Evolutionary conservation across 2,113 vertebrate genomes (phyloP), one percentile per base, ranked within the genome.

Genomic region (Suncus etruscus): DNA sequence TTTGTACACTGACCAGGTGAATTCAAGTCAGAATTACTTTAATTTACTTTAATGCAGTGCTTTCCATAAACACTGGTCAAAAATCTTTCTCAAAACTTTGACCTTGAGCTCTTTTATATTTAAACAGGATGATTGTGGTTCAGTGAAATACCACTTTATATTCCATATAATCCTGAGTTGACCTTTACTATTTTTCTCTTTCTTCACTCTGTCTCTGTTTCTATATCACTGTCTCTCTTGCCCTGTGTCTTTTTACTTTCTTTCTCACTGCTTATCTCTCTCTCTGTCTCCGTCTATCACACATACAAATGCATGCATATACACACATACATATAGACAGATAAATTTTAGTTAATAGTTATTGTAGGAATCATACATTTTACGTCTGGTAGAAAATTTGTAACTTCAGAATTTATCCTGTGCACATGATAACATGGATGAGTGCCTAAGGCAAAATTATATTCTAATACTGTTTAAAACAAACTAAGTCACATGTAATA

Each of bases 1-100:
- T 73, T 39, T 77, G 22, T 14, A 81, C 82, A 39, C 18, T 1
- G 22, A 81, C 29, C 51, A 78, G 63, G 27, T 73, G 45, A 27
- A 68, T 77, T 70, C 14, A 8, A 87, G 73, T 93, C 45, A 48
- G 54, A 90, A 83, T 79, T 72, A 68, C n/a, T 75, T 76, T 39
- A 39, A 39, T 39, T 16, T 72, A 32, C 47, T 63, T 24, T 75
- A 6, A 48, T 51, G 65, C 20, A 69, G 29, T 32, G 8, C 9
- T 87, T 50, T 77, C 27, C 54, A 9, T 65, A 79, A 72, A 47
- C 0, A 72, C 9, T 1, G 10, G 73, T 84, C 32, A 87, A 27
- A 85, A 25, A 48, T 0, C 4, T 75, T 6, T 39, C 61, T 86
- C 15, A 90, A 69, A 68, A 54, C 1, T 27, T 85, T 50, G 24